Percentiles rank a stretch among this genome's conserved stretches.
Evolutionary conservation across 1,140 invertebrate genomes (phyloP).

Genomic region (Drosophila insularis): DNA sequence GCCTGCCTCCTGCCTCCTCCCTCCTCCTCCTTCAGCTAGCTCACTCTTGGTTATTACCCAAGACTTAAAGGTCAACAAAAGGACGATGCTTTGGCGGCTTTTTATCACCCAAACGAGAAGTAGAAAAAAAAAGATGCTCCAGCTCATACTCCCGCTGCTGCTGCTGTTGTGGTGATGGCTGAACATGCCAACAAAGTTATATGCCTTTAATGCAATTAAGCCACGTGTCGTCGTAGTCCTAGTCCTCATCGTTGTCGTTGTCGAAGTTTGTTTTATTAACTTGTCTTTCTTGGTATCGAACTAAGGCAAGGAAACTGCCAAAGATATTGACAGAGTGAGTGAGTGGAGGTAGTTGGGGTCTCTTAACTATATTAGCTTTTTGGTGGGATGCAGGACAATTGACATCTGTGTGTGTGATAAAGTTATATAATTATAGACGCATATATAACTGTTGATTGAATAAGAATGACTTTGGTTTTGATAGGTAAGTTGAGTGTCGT

Average conservation of each 20-base stretch:
- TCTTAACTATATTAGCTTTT: background rate
- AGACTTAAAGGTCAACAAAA: conserved; percentile 77
- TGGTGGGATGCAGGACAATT: background rate
- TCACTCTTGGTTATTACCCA: conserved; percentile 30
- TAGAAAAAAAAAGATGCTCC: conserved; percentile 1
- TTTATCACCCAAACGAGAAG: conserved; percentile 44
- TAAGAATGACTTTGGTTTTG: background rate
- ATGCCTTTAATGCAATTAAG: conserved; percentile 63
- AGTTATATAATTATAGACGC: conserved; percentile 6
- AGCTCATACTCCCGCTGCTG: background rate
- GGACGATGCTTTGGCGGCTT: conserved; percentile 60
- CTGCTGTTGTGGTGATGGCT: conserved; percentile 11
- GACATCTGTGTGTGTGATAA: background rate
- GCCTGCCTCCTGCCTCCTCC: background rate
- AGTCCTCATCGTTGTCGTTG: conserved; percentile 26
- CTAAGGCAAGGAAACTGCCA: background rate
- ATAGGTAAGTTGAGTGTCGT: background rate
- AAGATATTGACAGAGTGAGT: background rate
- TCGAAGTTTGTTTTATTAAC: conserved; percentile 74
- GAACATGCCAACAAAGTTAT: conserved; percentile 53
- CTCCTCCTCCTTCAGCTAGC: conserved; percentile 14
- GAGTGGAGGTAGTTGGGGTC: background rate
- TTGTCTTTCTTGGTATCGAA: conserved; percentile 26
- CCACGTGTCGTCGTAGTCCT: conserved; percentile 57
- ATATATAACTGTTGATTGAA: conserved; percentile 7